Evolutionary conservation across 2,113 vertebrate species (phyloP), one percentile per base, ranked within the genome.

Genomic region (Mobula hypostoma): DNA sequence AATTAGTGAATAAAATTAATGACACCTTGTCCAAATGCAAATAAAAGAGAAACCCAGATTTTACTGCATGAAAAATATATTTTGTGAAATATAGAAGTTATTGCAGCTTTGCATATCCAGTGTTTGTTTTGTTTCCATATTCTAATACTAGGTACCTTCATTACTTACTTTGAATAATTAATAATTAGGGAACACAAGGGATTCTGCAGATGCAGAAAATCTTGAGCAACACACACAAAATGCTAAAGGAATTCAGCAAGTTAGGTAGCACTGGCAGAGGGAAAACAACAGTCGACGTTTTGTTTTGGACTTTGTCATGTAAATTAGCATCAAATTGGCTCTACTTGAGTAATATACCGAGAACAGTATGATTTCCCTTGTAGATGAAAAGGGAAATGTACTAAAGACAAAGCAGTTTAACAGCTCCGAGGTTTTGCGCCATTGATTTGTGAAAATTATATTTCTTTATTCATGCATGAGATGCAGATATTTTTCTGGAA

Each of bases 1-100:
- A 93, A 76, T 93, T 40, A 56, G 36, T 68, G 40, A 29, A 24
- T 74, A 24, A 93, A 93, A 93, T 93, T 76, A 29, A 93, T 93
- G 70, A 27, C 8, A 93, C 91, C 68, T 15, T 93, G 70, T 93
- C 27, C 91, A 48, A 40, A 27, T 21, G 63, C 58, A 63, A 63
- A 72, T 27, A 21, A 27, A 48, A 74, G 66, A 24, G 19, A 74
- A 74, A 93, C 61, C 63, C 7, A 36, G 11, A 21, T 74, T 32
- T 93, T 93, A 29, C 74, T 29, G 19, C 24, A 11, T 8, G 4
- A 72, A 74, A 74, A 74, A 27, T 32, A 74, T 48, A 48, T 40
- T 93, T 70, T 40, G 24, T 4, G 24, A 27, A 76, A 93, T 90
- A 17, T 74, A 74, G 36, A 36, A 74, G 21, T 93, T 58, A 58